Percentiles rank a stretch among this genome's conserved stretches.
These are phyloP conservation scores for Adineta ricciae DNA, from an alignment of 2,888 invertebrate genomes.

Conservation along the genomic window DNA sequence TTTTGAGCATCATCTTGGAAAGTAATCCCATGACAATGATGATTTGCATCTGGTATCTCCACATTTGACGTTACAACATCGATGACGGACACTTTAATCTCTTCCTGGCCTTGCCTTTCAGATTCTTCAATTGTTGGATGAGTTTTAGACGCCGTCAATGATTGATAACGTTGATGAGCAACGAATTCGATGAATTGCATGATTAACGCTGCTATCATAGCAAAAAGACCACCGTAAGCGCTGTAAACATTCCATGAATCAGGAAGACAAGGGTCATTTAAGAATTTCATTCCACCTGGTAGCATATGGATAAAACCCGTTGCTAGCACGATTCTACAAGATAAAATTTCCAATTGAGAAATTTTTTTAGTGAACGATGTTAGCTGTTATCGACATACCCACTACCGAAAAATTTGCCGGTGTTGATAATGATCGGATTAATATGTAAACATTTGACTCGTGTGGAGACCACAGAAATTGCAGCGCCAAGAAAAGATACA, in stretches of 20 bases:
- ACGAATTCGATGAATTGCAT: not conserved
- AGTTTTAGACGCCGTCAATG: not conserved
- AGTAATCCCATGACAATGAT: not conserved
- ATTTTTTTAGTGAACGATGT: no score
- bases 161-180: not conserved
- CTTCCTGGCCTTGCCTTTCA: not conserved
- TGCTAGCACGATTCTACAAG: not conserved
- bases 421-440: not conserved
- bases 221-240: constrained; percentile 13
- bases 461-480: not conserved
- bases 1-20: not conserved
- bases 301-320: constrained; percentile 16
- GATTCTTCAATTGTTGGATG: not conserved
- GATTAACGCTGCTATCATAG: not conserved
- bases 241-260: not conserved
- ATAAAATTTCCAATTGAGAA: not conserved
- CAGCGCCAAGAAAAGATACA: not conserved
- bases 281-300: not conserved
- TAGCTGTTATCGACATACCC: not conserved
- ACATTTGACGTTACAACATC: no score
- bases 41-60: not conserved
- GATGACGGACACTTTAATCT: no score
- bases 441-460: not conserved
- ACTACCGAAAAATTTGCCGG: constrained; percentile 3
- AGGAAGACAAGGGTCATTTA: not conserved